These are phyloP conservation scores for Sebastes oblongus DNA, from an alignment of 2,797 vertebrate species.

Conservation along the genomic window DNA sequence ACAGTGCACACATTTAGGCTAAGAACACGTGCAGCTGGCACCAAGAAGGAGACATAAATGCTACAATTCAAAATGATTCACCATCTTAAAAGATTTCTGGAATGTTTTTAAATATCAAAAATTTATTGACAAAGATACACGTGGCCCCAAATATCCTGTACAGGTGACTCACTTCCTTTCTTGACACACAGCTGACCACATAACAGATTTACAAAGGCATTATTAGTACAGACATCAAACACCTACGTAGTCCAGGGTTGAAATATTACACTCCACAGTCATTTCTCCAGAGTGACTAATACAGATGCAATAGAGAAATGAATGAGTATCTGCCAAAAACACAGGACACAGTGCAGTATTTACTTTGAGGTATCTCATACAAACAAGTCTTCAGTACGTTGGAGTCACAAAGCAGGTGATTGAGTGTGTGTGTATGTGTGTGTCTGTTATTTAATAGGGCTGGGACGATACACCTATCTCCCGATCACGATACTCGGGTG, in stretches of 20 bases:
- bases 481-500: no score
- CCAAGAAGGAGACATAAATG: not conserved
- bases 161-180: slow-evolving; percentile 55
- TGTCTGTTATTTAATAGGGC: slow-evolving; percentile 3
- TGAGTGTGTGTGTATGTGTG: not conserved
- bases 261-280: slow-evolving; percentile 35
- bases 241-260: slow-evolving; percentile 31
- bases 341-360: slow-evolving; percentile 58
- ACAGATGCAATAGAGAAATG: slow-evolving; percentile 41
- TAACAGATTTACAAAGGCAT: slow-evolving; percentile 59
- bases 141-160: slow-evolving; percentile 52
- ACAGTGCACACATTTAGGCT: not conserved
- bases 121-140: slow-evolving; percentile 67
- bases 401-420: slow-evolving; percentile 39
- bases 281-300: slow-evolving; percentile 47
- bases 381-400: slow-evolving; percentile 56
- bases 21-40: not conserved
- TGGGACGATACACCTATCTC: no score
- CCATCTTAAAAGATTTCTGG: not conserved
- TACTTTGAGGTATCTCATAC: slow-evolving; percentile 68
- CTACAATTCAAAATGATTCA: not conserved
- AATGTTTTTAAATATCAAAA: slow-evolving; percentile 66
- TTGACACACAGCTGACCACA: slow-evolving; percentile 40
- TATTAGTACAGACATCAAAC: slow-evolving; percentile 70
- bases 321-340: slow-evolving; percentile 44